Conservation (phyloP, 2,888 invertebrate species). For the Lycophotia porphyrea region DNA sequence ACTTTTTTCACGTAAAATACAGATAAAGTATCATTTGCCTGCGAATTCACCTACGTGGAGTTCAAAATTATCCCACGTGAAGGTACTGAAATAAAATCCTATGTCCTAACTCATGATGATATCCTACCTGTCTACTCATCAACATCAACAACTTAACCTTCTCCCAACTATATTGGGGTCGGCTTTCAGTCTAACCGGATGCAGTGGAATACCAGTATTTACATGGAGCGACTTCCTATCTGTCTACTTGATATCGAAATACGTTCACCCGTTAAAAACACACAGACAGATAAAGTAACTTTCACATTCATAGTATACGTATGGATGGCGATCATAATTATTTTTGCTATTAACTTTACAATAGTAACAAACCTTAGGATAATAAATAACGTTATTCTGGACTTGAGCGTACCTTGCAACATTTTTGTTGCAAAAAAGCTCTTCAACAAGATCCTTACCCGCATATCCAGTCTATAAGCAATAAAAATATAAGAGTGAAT, state of each 20-base stretch:
- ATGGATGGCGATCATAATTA: background rate
- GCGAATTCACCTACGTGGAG: background rate
- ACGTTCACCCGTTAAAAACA: background rate
- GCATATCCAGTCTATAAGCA: background rate
- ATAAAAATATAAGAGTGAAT: constrained; percentile 33
- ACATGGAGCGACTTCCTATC: too few species aligned
- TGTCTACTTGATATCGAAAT: background rate
- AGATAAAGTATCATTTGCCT: background rate
- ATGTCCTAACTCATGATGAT: background rate
- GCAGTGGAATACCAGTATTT: too few species aligned
- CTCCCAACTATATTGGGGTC: too few species aligned
- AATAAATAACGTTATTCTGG: background rate
- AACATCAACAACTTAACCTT: too few species aligned
- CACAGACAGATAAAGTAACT: background rate
- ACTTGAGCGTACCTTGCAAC: background rate
- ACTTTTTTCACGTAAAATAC: background rate
- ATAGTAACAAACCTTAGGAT: background rate
- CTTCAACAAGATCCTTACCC: background rate
- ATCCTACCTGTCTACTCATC: background rate
- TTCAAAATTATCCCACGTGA: background rate
- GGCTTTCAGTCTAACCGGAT: too few species aligned
- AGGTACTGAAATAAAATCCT: background rate
- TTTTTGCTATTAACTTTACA: background rate
- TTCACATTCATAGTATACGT: background rate
- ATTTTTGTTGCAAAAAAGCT: background rate